These are phyloP conservation scores for Xestia xanthographa DNA, from an alignment of 2,888 invertebrate genomes.

Conservation along the genomic window DNA sequence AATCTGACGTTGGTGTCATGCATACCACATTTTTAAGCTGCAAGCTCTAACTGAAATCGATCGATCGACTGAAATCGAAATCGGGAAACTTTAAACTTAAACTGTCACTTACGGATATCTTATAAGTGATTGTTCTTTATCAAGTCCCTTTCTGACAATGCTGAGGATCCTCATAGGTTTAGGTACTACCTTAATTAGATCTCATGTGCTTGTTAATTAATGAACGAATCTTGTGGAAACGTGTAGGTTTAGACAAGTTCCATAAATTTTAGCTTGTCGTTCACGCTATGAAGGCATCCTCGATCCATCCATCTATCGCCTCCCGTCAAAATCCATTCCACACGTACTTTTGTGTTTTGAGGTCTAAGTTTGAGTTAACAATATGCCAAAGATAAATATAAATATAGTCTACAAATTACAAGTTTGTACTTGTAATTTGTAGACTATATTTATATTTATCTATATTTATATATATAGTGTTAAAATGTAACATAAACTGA, in stretches of 20 bases:
- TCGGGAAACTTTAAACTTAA: not conserved
- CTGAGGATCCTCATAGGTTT: not conserved
- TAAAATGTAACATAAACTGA: not conserved
- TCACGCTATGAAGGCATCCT: not conserved
- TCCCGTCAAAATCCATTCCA: not conserved
- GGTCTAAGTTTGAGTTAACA: not conserved
- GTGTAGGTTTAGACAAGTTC: not conserved
- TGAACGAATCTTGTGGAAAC: not conserved
- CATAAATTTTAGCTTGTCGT: not conserved
- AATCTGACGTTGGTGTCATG: not conserved
- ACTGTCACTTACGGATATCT: too few species aligned
- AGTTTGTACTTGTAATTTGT: too few species aligned
- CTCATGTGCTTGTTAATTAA: not conserved
- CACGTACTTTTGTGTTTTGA: not conserved
- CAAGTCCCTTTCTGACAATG: not conserved
- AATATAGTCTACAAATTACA: too few species aligned
- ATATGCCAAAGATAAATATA: not conserved
- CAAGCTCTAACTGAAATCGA: too few species aligned
- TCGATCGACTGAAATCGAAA: too few species aligned
- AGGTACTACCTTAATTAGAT: not conserved
- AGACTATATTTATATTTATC: too few species aligned
- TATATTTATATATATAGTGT: too few species aligned
- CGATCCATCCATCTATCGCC: too few species aligned
- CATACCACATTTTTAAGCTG: constrained; percentile 1
- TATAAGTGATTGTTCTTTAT: too few species aligned